Conservation (phyloP, 2,888 invertebrate species). For the Polymixis flavicincta region DNA sequence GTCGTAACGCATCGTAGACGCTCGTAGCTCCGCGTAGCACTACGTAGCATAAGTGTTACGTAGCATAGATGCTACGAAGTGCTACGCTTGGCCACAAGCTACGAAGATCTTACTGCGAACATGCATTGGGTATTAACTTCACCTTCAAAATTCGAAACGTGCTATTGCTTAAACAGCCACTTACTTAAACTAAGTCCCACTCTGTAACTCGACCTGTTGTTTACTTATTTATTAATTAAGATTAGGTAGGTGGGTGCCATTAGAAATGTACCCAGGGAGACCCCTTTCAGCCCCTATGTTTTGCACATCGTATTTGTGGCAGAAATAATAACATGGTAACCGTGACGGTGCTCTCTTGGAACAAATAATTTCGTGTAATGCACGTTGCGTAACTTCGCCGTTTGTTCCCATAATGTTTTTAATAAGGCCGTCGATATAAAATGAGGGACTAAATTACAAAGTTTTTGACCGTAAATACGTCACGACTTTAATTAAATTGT, state of each 20-base stretch:
- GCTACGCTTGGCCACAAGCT: constrained; percentile 30
- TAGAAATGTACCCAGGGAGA: constrained; percentile 72
- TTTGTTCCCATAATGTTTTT: constrained; percentile 56
- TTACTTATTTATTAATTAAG: constrained; percentile 85
- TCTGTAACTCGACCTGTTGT: constrained; percentile 80
- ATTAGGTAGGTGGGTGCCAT: constrained; percentile 73
- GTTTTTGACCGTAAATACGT: constrained; percentile 47
- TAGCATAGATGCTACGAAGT: constrained; percentile 28
- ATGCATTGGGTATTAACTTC: constrained; percentile 42
- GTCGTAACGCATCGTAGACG: constrained; percentile 52
- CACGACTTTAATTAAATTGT: constrained; percentile 51
- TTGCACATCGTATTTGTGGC: constrained; percentile 67
- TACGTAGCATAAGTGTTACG: constrained; percentile 17
- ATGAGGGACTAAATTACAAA: constrained; percentile 36
- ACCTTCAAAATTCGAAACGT: constrained; percentile 86
- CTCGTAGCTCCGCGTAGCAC: constrained; percentile 33
- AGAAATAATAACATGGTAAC: constrained; percentile 68
- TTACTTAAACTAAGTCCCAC: constrained; percentile 80
- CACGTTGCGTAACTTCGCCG: constrained; percentile 55
- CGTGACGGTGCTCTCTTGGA: constrained; percentile 65
- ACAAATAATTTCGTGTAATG: constrained; percentile 71
- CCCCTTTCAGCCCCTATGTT: constrained; percentile 70
- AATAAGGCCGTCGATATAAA: constrained; percentile 55
- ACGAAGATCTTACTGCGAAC: constrained; percentile 37
- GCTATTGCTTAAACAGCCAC: constrained; percentile 87